Conservation (phyloP, 2,797 vertebrate species). For the Echiichthys vipera region DNA sequence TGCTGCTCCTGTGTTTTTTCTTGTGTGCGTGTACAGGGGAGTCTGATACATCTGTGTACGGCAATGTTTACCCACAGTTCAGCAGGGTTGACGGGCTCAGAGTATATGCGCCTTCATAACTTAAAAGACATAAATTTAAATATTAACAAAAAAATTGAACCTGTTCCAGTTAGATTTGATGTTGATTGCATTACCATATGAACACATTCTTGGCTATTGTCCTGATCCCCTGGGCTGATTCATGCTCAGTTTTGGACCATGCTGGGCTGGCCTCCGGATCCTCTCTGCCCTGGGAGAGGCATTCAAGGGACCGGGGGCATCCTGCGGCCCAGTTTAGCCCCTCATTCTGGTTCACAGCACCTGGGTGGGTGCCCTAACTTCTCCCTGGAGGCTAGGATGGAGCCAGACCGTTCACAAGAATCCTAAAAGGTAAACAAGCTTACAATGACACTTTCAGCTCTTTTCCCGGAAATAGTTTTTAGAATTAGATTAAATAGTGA, state of each 20-base stretch:
- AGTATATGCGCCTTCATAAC: constrained; percentile 48
- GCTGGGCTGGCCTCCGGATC: constrained; percentile 57
- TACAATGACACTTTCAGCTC: constrained; percentile 13
- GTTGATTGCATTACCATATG: constrained; percentile 78
- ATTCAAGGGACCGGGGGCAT: constrained; percentile 56
- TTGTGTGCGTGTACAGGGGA: not conserved
- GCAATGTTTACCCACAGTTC: constrained; percentile 54
- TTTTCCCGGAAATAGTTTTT: not conserved
- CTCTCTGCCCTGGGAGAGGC: constrained; percentile 58
- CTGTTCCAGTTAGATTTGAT: constrained; percentile 67
- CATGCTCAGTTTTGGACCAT: constrained; percentile 50
- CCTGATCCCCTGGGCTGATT: constrained; percentile 69
- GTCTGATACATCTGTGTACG: constrained; percentile 18
- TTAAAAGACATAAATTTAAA: constrained; percentile 55
- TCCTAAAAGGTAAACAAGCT: constrained; percentile 55
- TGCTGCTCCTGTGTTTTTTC: constrained; percentile 47
- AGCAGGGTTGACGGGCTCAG: constrained; percentile 52
- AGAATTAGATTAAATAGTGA: not conserved
- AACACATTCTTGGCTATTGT: constrained; percentile 78
- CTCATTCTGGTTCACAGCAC: constrained; percentile 75
- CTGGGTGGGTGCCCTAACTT: constrained; percentile 64
- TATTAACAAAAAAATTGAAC: constrained; percentile 42
- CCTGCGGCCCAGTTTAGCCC: constrained; percentile 74
- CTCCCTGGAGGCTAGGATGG: constrained; percentile 23
- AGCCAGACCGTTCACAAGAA: constrained; percentile 39